phyloP scores from a whole-genome alignment of 2,888 invertebrate species.

The Itoplectis maculator region DNA sequence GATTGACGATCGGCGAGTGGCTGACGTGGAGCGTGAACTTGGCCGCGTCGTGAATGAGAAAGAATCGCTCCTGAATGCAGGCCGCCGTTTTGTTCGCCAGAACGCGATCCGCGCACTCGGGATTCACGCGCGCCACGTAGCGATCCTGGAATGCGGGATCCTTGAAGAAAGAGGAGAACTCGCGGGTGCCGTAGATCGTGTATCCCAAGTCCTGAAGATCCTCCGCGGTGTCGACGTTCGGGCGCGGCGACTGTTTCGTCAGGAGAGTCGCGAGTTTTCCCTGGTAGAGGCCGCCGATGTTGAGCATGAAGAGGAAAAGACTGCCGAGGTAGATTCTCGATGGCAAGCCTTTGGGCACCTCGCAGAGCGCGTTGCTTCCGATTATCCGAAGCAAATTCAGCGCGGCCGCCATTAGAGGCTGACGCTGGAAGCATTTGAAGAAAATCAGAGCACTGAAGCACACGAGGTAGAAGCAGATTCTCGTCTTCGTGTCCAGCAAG shows the following conservation, averaged over 20 bases:
- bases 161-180: not conserved
- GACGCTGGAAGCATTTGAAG: conserved; percentile 9
- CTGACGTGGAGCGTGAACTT: not conserved
- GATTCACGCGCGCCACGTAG: not conserved
- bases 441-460: not conserved
- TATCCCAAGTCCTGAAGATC: not conserved
- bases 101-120: not conserved
- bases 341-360: not conserved
- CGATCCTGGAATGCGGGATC: not conserved
- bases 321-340: conserved; percentile 9
- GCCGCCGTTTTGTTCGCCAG: not conserved
- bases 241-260: not conserved
- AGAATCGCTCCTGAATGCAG: not conserved
- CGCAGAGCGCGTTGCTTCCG: not conserved
- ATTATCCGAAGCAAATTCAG: not conserved
- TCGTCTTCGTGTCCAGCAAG: not conserved
- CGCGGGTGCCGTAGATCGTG: not conserved
- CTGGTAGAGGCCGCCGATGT: not conserved
- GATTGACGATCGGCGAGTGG: not conserved
- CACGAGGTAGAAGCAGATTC: not conserved
- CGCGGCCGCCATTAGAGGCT: not conserved
- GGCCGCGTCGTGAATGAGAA: not conserved
- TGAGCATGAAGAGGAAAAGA: not conserved
- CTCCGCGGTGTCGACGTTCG: not conserved
- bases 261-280: not conserved